Evolutionary conservation across 64 coral and sea anemone genomes (phyloP).

Genomic region (Hydrozoanthus tunicans): DNA sequence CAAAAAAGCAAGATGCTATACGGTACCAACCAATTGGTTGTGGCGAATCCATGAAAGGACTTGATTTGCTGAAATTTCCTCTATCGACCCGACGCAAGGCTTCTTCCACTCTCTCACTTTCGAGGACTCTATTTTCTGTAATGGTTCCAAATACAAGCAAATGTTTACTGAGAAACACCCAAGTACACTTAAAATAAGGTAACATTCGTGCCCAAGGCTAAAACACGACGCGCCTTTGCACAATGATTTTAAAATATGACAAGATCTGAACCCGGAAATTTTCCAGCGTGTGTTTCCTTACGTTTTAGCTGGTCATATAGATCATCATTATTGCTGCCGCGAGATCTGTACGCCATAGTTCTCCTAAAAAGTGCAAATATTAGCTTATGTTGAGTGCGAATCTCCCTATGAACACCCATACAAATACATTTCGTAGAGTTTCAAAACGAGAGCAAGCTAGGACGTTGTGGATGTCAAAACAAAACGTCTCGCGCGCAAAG

Average conservation of each 20-base stretch:
- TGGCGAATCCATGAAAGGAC: slow-evolving; percentile 87
- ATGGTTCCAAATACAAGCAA: not conserved
- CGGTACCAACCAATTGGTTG: slow-evolving; percentile 85
- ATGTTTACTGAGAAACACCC: not conserved
- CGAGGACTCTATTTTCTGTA: slow-evolving; percentile 86
- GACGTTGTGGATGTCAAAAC: slow-evolving; percentile 6
- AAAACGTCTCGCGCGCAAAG: not conserved
- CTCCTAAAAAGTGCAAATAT: slow-evolving; percentile 26
- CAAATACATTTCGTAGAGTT: slow-evolving; percentile 19
- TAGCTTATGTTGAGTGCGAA: not conserved
- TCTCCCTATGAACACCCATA: slow-evolving; percentile 36
- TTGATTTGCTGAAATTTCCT: slow-evolving; percentile 70
- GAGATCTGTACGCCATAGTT: slow-evolving; percentile 94
- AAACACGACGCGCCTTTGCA: not conserved
- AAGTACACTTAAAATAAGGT: not conserved
- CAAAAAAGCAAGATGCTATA: not conserved
- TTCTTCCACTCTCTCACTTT: slow-evolving; percentile 70
- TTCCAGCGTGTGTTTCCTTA: slow-evolving; percentile 12
- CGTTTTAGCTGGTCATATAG: slow-evolving; percentile 83
- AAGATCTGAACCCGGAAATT: too few species aligned
- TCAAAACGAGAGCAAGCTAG: not conserved
- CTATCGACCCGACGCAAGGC: slow-evolving; percentile 80
- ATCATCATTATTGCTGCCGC: slow-evolving; percentile 75
- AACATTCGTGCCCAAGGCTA: too few species aligned
- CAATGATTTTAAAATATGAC: not conserved